Base-by-base conservation (phyloP, 1,140 invertebrate genomes). In the Acromyrmex charruanus region DNA sequence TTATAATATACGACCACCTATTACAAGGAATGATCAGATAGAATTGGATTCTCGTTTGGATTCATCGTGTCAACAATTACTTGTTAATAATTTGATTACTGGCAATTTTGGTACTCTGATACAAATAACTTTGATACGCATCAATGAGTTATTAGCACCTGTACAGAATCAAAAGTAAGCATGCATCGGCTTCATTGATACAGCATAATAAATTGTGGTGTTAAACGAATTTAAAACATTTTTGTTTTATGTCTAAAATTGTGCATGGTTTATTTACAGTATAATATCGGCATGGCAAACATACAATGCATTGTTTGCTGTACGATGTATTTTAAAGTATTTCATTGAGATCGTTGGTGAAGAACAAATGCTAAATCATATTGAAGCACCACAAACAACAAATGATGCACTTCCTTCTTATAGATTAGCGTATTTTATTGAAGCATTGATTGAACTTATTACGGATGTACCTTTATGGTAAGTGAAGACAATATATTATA, bases 241-340 rank as follows among this genome's bases (percentile, higher is more conserved):
- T 21, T 25, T 9, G 1, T 28, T 3, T 61, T 77, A 6, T 25
- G 7, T 39, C 3, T 58, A 75, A 59, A 39, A 68, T 21, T 3
- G 25, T 25, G 21, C 3, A 5, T 18, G 16, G 55, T 59, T 31
- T 61, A 51, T 66, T 96, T 97, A 77, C 95, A 99, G 98, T 94
- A 98, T 98, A 89, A 97, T 99, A 95, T 97, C 99, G 90, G 97
- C 98, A 66, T 99, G 99, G 98, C 99, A 99, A 95, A 97, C 98
- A 0, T 98, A 98, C 93, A 99, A 99, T 96, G 98, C 98, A 0
- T 94, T 99, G 49, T 99, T 99, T 92, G 97, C 99, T 25, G 97
- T 99, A 82, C 96, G 99, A 79, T 98, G 97, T 90, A 96, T 99
- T 79, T 96, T 97, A 77, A 99, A 99, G 94, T 99, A 98, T 94